Evolutionary conservation across 1,140 invertebrate genomes (phyloP).

Genomic region (Nylanderia fulva): DNA sequence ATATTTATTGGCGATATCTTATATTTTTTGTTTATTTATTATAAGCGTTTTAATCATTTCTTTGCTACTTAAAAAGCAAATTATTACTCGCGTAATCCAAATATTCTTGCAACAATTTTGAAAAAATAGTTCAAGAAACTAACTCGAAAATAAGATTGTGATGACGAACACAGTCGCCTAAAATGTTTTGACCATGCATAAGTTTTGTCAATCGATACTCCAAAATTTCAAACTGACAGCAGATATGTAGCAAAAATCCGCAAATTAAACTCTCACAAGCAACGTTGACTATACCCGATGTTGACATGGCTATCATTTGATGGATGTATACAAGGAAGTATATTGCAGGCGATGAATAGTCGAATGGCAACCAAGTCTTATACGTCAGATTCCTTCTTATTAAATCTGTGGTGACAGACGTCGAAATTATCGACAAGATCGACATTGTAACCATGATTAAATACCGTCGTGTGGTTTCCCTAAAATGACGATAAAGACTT

Average conservation of each 20-base stretch:
- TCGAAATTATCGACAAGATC: neutral
- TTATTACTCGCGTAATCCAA: neutral
- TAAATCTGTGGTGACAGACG: constrained; percentile 5
- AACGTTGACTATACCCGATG: constrained; percentile 33
- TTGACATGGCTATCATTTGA: constrained; percentile 40
- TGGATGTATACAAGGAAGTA: constrained; percentile 56
- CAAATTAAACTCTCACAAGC: constrained; percentile 61
- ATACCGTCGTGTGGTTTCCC: neutral
- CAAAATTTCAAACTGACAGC: constrained; percentile 66
- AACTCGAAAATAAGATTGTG: constrained; percentile 55
- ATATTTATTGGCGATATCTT: neutral
- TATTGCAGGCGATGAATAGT: constrained; percentile 5
- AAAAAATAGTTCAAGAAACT: constrained; percentile 7
- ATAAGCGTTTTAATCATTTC: neutral
- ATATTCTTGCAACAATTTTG: neutral
- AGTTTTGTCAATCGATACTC: constrained; percentile 57
- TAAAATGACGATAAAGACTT: constrained; percentile 13
- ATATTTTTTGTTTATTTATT: neutral
- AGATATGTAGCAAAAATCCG: constrained; percentile 66
- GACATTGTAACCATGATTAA: constrained; percentile 12
- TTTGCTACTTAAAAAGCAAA: neutral
- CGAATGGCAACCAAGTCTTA: constrained; percentile 51
- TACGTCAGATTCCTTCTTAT: constrained; percentile 15
- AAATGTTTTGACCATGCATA: neutral
- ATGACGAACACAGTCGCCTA: constrained; percentile 13